Evolutionary conservation across 2,888 invertebrate genomes (phyloP).

Genomic region (Eupeodes luniger): DNA sequence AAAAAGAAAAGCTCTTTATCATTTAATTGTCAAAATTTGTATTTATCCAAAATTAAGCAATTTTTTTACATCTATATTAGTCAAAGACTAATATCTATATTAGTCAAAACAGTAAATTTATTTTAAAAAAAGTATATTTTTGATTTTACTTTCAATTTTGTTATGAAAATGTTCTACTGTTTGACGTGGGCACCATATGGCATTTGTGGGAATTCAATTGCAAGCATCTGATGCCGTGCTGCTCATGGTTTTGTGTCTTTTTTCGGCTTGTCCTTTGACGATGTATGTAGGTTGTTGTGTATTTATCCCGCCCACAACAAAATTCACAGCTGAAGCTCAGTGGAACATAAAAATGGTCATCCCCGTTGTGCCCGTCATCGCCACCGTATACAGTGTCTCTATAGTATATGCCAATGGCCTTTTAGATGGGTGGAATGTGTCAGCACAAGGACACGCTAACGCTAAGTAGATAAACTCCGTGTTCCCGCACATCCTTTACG

Average conservation of each 20-base stretch:
- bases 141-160: background rate
- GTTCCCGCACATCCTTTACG: background rate
- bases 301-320: conserved; percentile 12
- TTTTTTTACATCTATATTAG: no score
- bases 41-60: background rate
- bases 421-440: conserved; percentile 8
- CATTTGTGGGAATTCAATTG: conserved; percentile 7
- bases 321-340: background rate
- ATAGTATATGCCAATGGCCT: background rate
- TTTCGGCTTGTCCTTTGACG: conserved; percentile 5
- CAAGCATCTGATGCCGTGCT: background rate
- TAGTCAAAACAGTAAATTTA: no score
- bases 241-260: background rate
- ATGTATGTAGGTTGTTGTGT: conserved; percentile 4
- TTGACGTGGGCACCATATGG: background rate
- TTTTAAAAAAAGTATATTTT: no score
- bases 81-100: no score
- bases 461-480: conserved; percentile 4
- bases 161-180: background rate
- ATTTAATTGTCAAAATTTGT: background rate
- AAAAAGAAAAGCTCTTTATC: background rate
- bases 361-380: background rate
- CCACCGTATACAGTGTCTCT: background rate
- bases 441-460: background rate
- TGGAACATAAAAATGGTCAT: background rate